Evolutionary conservation across 2,888 invertebrate genomes (phyloP).

Genomic region (Cephonodes hylas): DNA sequence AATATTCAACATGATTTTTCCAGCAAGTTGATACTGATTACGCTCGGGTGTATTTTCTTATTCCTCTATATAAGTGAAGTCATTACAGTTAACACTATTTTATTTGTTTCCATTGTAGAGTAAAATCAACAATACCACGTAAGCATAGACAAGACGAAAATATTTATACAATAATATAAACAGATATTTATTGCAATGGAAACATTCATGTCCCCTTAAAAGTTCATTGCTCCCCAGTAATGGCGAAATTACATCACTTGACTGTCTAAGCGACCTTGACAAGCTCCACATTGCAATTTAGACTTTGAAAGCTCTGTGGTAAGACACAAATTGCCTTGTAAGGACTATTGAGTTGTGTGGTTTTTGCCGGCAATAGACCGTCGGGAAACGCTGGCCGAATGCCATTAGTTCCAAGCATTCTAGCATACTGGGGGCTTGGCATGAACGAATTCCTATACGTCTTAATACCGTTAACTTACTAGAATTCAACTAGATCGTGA

Average conservation of each 20-base stretch:
- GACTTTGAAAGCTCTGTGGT: constrained; percentile 18
- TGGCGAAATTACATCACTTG: constrained; percentile 34
- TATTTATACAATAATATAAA: neutral
- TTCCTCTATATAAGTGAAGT: no score
- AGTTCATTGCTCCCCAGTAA: constrained; percentile 32
- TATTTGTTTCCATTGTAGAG: neutral
- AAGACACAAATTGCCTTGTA: constrained; percentile 31
- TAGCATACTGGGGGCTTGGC: neutral
- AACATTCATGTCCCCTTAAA: constrained; percentile 29
- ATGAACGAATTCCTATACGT: neutral
- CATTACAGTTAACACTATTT: no score
- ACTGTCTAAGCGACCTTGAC: constrained; percentile 33
- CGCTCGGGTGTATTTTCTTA: no score
- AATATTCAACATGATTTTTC: no score
- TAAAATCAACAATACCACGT: no score
- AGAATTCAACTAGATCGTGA: neutral
- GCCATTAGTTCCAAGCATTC: constrained; percentile 32
- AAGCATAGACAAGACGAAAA: neutral
- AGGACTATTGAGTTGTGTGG: constrained; percentile 3
- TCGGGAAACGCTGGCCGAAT: constrained; percentile 46
- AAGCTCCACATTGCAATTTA: constrained; percentile 19
- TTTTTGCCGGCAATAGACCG: neutral
- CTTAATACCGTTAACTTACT: neutral
- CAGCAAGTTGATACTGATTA: no score
- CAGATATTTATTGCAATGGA: constrained; percentile 15